Conservation (phyloP, 2,113 vertebrate genomes). For the Chascanopsetta lugubris region DNA sequence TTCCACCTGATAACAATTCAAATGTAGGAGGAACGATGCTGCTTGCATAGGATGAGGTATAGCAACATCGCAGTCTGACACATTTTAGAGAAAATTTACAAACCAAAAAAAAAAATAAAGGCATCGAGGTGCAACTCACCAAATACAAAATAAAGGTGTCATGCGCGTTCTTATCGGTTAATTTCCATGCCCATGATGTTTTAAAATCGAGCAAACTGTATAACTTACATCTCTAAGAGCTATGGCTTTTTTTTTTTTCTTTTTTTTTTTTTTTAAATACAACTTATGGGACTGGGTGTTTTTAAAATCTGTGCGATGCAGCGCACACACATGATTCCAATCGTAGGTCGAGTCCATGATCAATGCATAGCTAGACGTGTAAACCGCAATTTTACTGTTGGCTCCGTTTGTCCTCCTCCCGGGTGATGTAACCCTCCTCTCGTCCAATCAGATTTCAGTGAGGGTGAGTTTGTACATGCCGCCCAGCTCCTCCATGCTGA, state of each 20-base stretch:
- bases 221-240: constrained; percentile 59
- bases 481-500: constrained; percentile 91
- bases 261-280: too few relatives aligned
- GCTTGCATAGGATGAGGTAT: constrained; percentile 73
- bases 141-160: constrained; percentile 34
- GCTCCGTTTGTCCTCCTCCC: constrained; percentile 11
- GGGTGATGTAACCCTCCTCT: not conserved
- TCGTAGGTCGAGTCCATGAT: constrained; percentile 45
- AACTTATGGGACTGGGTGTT: constrained; percentile 21
- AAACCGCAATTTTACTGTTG: constrained; percentile 68
- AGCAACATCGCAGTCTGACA: constrained; percentile 53
- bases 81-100: constrained; percentile 41
- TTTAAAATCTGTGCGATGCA: constrained; percentile 5
- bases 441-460: constrained; percentile 89
- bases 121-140: constrained; percentile 23
- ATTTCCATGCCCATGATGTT: constrained; percentile 24
- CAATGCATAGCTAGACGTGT: constrained; percentile 54
- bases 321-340: constrained; percentile 28
- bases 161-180: constrained; percentile 14
- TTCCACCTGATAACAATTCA: constrained; percentile 31
- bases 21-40: constrained; percentile 47
- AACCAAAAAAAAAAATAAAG: constrained; percentile 15
- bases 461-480: constrained; percentile 94
- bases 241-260: too few relatives aligned
- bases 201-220: constrained; percentile 39